Base-by-base conservation (phyloP, 2,888 invertebrate species). In the Zeuzera pyrina region DNA sequence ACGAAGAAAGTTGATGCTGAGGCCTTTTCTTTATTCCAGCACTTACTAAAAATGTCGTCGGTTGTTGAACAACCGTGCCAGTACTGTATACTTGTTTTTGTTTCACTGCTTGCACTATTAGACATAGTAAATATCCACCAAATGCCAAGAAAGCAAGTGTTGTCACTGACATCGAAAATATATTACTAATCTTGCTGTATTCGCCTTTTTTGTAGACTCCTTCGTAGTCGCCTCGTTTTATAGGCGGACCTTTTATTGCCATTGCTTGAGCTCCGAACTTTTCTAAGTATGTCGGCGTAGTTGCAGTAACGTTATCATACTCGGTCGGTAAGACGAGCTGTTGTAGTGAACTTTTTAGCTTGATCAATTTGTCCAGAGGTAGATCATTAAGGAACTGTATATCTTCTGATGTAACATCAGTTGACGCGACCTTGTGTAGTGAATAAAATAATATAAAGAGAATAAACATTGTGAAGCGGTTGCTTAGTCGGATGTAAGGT, bases 131-230 rank as follows among this genome's bases (percentile, higher is more conserved):
- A 56, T 94, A 94, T 1, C 93, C 94, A 0, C 93, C 94, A 51
- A 94, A 94, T 0, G 94, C 94, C 4, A 94, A 68, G 68, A 94
- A 94, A 0, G 94, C 90, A 31, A 94, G 67, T 0, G 92, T 88
- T 0, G 93, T 93, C 6, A 94, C 85, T 0, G 93, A 90, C 44
- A 91, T 83, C 40, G 93, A 90, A 52, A 94, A 93, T 30, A 93
- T 86, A 27, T 89, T 89, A 43, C 90, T 89, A 29, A 93, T 78
- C 59, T 90, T 90, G 2, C 87, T 86, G 14, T 87, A 83, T 25
- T 81, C 58, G 3, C 72, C 69, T 42, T 81, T 85, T 51, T 85
- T 76, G 52, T 66, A 53, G 1, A 79, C 47, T 1, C 65, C 68
- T 54, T 85, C 85, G 32, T 84, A 77, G 27, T 86, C 85, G 0